Percentiles rank a stretch among this genome's conserved stretches.
These are phyloP conservation scores for Artibeus lituratus DNA, from an alignment of 2,797 vertebrate species.

Conservation along the genomic window DNA sequence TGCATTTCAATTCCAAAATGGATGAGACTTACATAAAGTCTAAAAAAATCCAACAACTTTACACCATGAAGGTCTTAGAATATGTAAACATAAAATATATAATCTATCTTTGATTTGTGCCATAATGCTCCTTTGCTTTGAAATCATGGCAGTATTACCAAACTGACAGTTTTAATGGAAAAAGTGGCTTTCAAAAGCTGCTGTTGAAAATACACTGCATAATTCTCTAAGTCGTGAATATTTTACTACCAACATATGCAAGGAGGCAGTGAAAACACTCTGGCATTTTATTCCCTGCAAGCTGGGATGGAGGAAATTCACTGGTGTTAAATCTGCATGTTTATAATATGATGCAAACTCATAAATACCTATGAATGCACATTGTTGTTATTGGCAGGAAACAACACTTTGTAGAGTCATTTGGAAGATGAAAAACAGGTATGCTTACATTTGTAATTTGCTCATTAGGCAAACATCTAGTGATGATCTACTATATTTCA, in stretches of 20 bases:
- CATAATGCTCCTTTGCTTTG: constrained; percentile 74
- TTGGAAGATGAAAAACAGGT: constrained; percentile 32
- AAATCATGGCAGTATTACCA: constrained; percentile 74
- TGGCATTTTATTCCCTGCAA: constrained; percentile 61
- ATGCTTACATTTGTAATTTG: constrained; percentile 35
- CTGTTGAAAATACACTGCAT: constrained; percentile 72
- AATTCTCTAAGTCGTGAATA: constrained; percentile 64
- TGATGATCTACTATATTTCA: not conserved
- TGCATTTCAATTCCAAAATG: constrained; percentile 73
- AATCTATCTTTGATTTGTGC: constrained; percentile 70
- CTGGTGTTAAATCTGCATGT: constrained; percentile 34
- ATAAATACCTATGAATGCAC: constrained; percentile 44
- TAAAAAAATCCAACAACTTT: constrained; percentile 48
- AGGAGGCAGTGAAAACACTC: constrained; percentile 45
- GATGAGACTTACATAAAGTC: constrained; percentile 56
- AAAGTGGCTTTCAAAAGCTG: constrained; percentile 77
- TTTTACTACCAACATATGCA: constrained; percentile 67
- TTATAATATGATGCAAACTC: constrained; percentile 54
- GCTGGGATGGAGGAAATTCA: constrained; percentile 54
- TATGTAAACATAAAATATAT: constrained; percentile 72
- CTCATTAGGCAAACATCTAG: constrained; percentile 39
- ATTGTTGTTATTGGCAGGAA: not conserved
- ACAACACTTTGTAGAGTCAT: not conserved
- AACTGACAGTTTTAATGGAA: constrained; percentile 75
- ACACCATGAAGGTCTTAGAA: constrained; percentile 58